Evolutionary conservation across 2,888 invertebrate species (phyloP).

Genomic region (Stenoptilia bipunctidactyla): DNA sequence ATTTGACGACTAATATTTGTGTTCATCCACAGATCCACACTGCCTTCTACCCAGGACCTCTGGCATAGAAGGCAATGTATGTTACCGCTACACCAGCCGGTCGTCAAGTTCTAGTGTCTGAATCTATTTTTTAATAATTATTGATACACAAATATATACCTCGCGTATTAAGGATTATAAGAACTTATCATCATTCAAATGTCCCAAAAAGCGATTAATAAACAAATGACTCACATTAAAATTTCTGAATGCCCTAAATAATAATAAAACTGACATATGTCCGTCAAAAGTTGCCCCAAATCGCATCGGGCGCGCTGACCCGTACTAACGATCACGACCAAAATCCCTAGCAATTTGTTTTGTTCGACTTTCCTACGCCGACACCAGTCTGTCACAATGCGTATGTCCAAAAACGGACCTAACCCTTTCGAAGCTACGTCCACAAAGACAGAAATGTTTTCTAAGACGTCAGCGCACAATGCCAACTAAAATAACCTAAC

Average conservation of each 20-base stretch:
- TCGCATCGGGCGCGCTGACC: conserved; percentile 66
- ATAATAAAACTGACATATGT: conserved; percentile 54
- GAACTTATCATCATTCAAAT: too few relatives aligned
- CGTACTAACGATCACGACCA: conserved; percentile 63
- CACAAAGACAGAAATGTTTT: conserved; percentile 29
- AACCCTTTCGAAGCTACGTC: conserved; percentile 25
- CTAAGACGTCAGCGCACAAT: conserved; percentile 38
- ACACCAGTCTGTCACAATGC: conserved; percentile 28
- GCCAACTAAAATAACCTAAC: conserved; percentile 64
- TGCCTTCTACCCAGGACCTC: too few relatives aligned
- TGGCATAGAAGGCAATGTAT: too few relatives aligned
- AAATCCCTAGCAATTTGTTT: conserved; percentile 51
- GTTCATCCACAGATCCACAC: too few relatives aligned
- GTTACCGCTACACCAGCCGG: too few relatives aligned
- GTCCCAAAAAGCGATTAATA: too few relatives aligned
- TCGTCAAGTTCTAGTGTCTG: too few relatives aligned
- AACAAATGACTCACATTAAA: too few relatives aligned
- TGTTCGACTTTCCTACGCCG: conserved; percentile 24
- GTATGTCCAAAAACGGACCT: conserved; percentile 22
- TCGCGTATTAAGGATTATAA: too few relatives aligned
- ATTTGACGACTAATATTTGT: too few relatives aligned
- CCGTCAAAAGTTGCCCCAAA: conserved; percentile 66
- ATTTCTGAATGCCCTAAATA: conserved; percentile 22
- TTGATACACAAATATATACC: too few relatives aligned
- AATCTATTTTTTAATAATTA: too few relatives aligned